A percentile compares a stretch with the other conserved stretches of the same genome.
Evolutionary conservation across 2,888 invertebrate genomes (phyloP).

Genomic region (Tricholauxania praeusta): DNA sequence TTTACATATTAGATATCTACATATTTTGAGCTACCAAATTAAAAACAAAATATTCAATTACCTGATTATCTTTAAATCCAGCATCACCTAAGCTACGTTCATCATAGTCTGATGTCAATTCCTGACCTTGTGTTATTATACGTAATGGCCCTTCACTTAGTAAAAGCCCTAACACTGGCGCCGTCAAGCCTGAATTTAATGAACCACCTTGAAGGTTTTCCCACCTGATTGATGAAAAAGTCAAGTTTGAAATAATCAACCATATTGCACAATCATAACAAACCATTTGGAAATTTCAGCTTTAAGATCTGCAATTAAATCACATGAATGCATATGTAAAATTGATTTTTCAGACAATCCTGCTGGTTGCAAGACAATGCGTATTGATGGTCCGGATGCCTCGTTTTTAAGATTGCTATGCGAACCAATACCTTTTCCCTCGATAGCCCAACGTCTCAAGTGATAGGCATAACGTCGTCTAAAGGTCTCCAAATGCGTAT

Average conservation of each 20-base stretch:
- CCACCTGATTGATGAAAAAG: constrained; percentile 70
- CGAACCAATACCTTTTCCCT: constrained; percentile 82
- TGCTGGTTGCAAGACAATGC: constrained; percentile 88
- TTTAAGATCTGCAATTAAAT: constrained; percentile 90
- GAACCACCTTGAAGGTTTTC: constrained; percentile 72
- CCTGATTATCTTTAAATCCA: constrained; percentile 95
- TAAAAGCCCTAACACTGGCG: constrained; percentile 75
- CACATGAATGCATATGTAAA: constrained; percentile 84
- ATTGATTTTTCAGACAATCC: constrained; percentile 88
- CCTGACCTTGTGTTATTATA: constrained; percentile 95
- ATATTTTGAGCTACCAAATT: too few relatives aligned
- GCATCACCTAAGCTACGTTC: constrained; percentile 91
- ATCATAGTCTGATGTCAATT: constrained; percentile 91
- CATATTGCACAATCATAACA: not conserved
- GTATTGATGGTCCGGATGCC: constrained; percentile 75
- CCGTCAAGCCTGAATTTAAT: constrained; percentile 61
- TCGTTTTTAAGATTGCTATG: constrained; percentile 72
- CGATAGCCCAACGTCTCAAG: constrained; percentile 88
- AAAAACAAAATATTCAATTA: constrained; percentile 53
- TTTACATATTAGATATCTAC: too few relatives aligned
- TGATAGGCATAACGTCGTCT: constrained; percentile 89
- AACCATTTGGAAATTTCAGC: constrained; percentile 95
- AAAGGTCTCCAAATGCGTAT: constrained; percentile 94
- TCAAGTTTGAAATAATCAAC: constrained; percentile 6
- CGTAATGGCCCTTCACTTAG: constrained; percentile 87